Conservation (phyloP, 2,797 vertebrate genomes). For the Acropternis orthonyx region DNA sequence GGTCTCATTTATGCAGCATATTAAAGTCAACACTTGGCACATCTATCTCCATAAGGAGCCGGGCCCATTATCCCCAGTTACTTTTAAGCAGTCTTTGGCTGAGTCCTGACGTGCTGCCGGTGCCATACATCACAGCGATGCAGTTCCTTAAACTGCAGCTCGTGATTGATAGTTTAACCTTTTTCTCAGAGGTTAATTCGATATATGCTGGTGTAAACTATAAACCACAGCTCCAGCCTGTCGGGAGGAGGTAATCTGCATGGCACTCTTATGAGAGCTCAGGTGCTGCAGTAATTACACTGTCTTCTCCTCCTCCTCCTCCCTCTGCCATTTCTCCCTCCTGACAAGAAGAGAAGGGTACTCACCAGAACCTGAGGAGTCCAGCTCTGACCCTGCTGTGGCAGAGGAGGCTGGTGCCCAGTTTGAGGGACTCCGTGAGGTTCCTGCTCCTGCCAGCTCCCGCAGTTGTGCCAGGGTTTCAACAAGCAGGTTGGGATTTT, state of each 20-base stretch:
- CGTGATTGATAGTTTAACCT: constrained; percentile 72
- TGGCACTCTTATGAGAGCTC: constrained; percentile 51
- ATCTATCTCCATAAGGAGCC: constrained; percentile 69
- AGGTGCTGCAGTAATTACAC: constrained; percentile 60
- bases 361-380: not conserved
- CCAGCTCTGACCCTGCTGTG: not conserved
- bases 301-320: not conserved
- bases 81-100: constrained; percentile 65
- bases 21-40: constrained; percentile 63
- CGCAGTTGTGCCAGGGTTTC: accelerated
- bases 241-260: constrained; percentile 61
- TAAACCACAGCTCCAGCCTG: constrained; percentile 60
- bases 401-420: not conserved
- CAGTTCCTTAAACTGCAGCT: constrained; percentile 62
- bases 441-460: not conserved
- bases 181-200: constrained; percentile 68
- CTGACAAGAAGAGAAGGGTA: not conserved
- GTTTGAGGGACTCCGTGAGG: accelerated
- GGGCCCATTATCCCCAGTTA: constrained; percentile 65
- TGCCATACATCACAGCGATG: constrained; percentile 61
- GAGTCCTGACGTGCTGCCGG: constrained; percentile 50
- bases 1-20: constrained; percentile 64
- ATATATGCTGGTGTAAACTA: constrained; percentile 66
- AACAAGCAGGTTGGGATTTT: not conserved
- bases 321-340: not conserved